Evolutionary conservation across 2,797 vertebrate species (phyloP), one percentile per base, ranked within the genome.

Genomic region (Avahi laniger): DNA sequence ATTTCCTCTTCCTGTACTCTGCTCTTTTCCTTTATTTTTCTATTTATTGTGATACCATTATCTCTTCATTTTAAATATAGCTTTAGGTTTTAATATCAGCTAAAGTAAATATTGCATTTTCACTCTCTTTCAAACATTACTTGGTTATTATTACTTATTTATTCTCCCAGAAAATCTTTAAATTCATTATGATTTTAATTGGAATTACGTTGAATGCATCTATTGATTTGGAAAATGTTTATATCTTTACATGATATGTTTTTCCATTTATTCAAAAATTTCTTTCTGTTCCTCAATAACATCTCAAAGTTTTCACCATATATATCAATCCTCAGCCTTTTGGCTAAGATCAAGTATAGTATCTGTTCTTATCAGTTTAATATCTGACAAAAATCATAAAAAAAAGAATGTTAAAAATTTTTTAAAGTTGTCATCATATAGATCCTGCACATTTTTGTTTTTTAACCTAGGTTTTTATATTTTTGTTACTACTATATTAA

Each of bases 101-200:
- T 52, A 15, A 73, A 83, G 30, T 73, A 79, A 79, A 61, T 81
- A 85, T 48, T 95, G 10, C 59, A 85, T 69, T 41, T 43, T 73
- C 46, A 95, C 17, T 86, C 65, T 96, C 57, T 84, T 89, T 91
- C 83, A 89, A 84, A 20, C n/a, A 81, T 30, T 89, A 81, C 20
- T 86, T 86, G 11, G 35, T 75, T 86, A 72, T 69, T 89, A 46
- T 69, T 89, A 38, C 9, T 80, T 43, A 83, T 28, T 75, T 90
- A 76, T 76, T 85, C 59, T 90, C 38, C 46, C 80, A 80, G 50
- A 57, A 92, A 88, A 91, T 13, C 41, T 83, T 93, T 15, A 57
- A 76, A 95, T 52, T 65, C 41, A 83, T 63, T 63, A 14, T 63
- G 11, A 88, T 73, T 69, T 35, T 73, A 93, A 57, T 48, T 57